Base-by-base conservation (phyloP, 2,888 invertebrate genomes). In the Drosophila sordidapex region DNA sequence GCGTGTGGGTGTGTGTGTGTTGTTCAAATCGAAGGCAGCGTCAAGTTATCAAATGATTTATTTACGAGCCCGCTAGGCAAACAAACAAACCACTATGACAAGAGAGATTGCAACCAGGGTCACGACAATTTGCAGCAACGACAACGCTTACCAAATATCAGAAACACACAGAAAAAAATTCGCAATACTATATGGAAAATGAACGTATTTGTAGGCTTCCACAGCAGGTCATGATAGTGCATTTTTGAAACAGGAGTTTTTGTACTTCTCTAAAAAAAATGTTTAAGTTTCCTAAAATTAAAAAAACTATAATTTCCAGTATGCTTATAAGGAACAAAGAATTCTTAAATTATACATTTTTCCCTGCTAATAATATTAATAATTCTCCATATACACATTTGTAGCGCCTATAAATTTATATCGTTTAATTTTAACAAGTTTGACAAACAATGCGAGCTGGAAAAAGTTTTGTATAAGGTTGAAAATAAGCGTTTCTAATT, bases 21-120 rank as follows among this genome's bases (percentile, higher is more conserved):
- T 76, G 76, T 56, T 56, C 58, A 65, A 60, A 52, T 81, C 73
- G 73, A 69, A 66, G 67, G 70, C 78, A 79, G 82, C 88, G 86
- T 86, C 89, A 87, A 87, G 88, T 86, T 87, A 87, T 87, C 87
- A 87, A 87, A 87, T 87, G 87, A 87, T 87, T 87, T 87, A 87
- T 87, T 87, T 87, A 87, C 87, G 83, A 87, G 74, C 79, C 87
- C 87, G 78, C 67, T 70, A 80, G 85, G 85, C 85, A 86, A 86
- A 83, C 85, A 86, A 86, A 83, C 85, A 87, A 83, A 74, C 72
- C 82, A 75, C 79, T 56, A 48, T 54, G 81, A 74, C 69, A n/a
- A 35, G 72, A 76, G 35, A 60, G 73, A 61, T 67, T 56, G 62
- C 51, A 18, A 49, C n/a, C 48, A 27, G 61, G 73, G 73, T 40